Base-by-base conservation (phyloP, 2,888 invertebrate genomes). In the Cheilosia grossa region DNA sequence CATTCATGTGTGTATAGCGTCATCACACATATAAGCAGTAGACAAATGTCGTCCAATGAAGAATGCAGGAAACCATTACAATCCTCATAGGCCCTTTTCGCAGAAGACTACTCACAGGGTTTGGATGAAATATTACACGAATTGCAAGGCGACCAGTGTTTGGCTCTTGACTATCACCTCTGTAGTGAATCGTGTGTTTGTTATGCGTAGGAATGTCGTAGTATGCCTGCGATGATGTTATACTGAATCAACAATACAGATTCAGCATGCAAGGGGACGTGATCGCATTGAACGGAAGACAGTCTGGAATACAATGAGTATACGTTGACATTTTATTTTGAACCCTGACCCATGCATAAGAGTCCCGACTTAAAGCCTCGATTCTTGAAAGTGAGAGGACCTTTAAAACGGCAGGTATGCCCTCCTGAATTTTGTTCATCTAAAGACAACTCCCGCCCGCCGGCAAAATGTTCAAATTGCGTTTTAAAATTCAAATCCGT, bases 61-160 rank as follows among this genome's bases (percentile, higher is more conserved):
- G 75, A 59, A 75, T 75, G 75, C 66, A 75, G 66, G 66, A 75
- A 75, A 44, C 51, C 59, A 67, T 42, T 58, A 58, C 47, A 63
- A 53, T 58, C 42, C 7, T 9, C 21, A 21, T 24, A 13, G n/a
- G 5, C 19, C 5, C 13, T 24, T 9, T 51, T 51, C 21, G 13
- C 37, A 37, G 1, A 1, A 37, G 37, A 4, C 24, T 17, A 47
- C 24, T 15, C 53, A 17, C 40, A 19, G 51, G 21, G 51, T 10
- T 40, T 51, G 51, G 72, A 63, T 54, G 33, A 54, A 30, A 63
- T 24, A n/a, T 15, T 30, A 54, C 10, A 15, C 42, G 27, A 37
- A 56, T 56, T 54, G 30, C 47, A 44, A n/a, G 4, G 7, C 24
- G 27, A 58, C 27, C 42, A 17, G 21, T 15, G 42, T 7, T 37